Evolutionary conservation across 2,113 vertebrate species (phyloP).

Genomic region (Upupa epops): DNA sequence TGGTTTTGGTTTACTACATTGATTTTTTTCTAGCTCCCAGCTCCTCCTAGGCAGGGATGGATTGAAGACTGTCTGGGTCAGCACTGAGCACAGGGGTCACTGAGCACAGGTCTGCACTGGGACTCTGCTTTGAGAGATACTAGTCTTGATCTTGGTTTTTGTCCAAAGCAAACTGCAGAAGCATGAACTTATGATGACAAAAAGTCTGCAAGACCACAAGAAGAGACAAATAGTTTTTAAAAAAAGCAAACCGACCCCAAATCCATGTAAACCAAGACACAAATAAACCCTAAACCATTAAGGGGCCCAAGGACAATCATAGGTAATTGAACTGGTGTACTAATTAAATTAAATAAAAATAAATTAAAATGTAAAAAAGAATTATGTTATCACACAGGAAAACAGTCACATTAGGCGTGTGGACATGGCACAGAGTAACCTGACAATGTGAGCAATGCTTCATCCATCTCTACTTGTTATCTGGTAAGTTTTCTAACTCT

Average conservation of each 20-base stretch:
- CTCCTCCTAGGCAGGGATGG: neutral
- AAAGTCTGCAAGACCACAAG: neutral
- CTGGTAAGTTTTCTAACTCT: neutral
- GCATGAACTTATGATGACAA: neutral
- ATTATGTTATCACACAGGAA: neutral
- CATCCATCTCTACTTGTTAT: neutral
- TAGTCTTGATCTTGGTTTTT: neutral
- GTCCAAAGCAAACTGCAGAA: neutral
- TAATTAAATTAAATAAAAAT: neutral
- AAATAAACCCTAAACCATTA: rapidly evolving
- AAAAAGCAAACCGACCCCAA: neutral
- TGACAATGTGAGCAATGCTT: neutral
- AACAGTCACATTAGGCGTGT: neutral
- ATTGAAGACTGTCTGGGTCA: neutral
- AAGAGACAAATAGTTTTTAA: neutral
- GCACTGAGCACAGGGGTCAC: neutral
- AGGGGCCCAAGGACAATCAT: neutral
- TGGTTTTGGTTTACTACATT: neutral
- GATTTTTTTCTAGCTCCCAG: neutral
- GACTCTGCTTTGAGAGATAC: neutral
- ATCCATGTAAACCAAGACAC: neutral
- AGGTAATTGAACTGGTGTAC: neutral
- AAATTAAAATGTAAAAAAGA: neutral
- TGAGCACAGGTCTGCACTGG: neutral
- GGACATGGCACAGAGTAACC: neutral